Percentiles rank a stretch among this genome's conserved stretches.
These are phyloP conservation scores for Coluber constrictor DNA, from an alignment of 2,797 vertebrate genomes.

Conservation along the genomic window DNA sequence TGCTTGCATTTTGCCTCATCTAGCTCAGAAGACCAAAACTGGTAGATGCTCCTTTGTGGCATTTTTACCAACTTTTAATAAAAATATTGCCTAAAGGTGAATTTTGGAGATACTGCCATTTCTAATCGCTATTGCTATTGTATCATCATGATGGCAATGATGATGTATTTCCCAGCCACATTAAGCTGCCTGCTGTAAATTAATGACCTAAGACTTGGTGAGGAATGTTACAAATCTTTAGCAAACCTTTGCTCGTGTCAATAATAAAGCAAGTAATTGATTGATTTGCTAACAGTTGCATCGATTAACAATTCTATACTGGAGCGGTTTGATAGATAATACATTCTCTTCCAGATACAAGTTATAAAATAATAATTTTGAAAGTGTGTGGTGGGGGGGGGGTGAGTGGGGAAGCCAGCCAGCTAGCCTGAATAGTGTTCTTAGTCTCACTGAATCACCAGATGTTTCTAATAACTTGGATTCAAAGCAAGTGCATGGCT, in stretches of 20 bases:
- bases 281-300: conserved; percentile 37
- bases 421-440: background rate
- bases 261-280: conserved; percentile 57
- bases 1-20: background rate
- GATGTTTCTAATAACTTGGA: conserved; percentile 48
- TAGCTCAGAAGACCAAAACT: background rate
- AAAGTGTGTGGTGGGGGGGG: background rate
- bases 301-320: conserved; percentile 53
- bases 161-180: conserved; percentile 52
- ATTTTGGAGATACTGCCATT: background rate
- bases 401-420: background rate
- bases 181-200: conserved; percentile 50
- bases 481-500: background rate
- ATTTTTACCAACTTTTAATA: background rate
- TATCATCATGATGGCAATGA: background rate
- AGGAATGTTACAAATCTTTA: conserved; percentile 34
- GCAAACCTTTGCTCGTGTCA: conserved; percentile 44
- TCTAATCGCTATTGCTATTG: background rate
- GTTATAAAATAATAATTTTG: conserved; percentile 12
- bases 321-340: conserved; percentile 44
- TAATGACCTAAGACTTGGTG: conserved; percentile 57
- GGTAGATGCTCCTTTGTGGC: background rate
- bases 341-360: background rate
- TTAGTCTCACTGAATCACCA: background rate
- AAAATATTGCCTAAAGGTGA: background rate